Percentiles rank a stretch among this genome's conserved stretches.
phyloP scores from a whole-genome alignment of 30 jellyfish, hydroid and myxozoan genomes.

The Aurelia aurita complex sp. Pacific region DNA sequence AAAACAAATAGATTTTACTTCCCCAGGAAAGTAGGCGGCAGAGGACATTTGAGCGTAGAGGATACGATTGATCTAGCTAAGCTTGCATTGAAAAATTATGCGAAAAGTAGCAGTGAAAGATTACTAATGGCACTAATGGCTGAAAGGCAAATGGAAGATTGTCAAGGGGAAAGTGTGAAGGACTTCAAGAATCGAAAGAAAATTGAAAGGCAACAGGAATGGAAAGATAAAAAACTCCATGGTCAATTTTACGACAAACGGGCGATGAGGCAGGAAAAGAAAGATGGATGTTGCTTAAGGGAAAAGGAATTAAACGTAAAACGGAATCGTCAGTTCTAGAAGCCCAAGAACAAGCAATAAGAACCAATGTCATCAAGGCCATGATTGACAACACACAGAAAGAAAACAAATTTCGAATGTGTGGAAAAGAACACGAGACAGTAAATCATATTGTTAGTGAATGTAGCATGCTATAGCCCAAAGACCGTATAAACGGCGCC shows the following conservation, averaged over 20 bases:
- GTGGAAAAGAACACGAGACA: too few species aligned
- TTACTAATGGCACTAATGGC: conserved; percentile 8
- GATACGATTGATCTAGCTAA: conserved; percentile 2
- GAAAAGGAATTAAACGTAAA: too few species aligned
- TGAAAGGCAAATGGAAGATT: background rate
- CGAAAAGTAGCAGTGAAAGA: background rate
- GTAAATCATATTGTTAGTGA: too few species aligned
- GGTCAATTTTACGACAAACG: background rate
- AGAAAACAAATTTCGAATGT: too few species aligned
- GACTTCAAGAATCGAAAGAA: conserved; percentile 14
- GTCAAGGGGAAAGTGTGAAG: background rate
- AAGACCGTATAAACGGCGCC: too few species aligned
- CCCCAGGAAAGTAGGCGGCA: conserved; percentile 9
- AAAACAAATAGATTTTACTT: background rate
- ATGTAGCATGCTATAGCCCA: too few species aligned
- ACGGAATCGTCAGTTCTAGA: too few species aligned
- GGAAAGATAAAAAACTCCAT: conserved; percentile 22
- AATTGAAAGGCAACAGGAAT: conserved; percentile 18
- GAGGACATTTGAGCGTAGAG: conserved; percentile 12
- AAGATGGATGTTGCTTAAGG: too few species aligned
- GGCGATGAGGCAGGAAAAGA: too few species aligned
- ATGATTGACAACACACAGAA: too few species aligned
- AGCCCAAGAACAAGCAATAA: too few species aligned
- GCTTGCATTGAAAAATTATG: background rate
- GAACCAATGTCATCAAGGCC: too few species aligned